Percentiles rank a stretch among this genome's conserved stretches.
Conservation (phyloP, 2,113 vertebrate species). For the Otus sunia region DNA sequence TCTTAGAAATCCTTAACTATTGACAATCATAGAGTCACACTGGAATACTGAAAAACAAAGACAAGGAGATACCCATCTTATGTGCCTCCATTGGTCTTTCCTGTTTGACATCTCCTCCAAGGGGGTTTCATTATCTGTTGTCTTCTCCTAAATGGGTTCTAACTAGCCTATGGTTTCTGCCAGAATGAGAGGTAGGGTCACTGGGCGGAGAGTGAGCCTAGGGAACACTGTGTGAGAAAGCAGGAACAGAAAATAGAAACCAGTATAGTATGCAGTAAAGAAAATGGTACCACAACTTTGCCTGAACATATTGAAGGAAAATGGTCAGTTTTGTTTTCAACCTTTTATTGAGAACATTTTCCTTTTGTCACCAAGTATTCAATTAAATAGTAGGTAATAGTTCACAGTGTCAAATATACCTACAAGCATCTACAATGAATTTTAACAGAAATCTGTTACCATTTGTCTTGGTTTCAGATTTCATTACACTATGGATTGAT, state of each 20-base stretch:
- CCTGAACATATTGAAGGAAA: neutral
- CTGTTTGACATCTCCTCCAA: neutral
- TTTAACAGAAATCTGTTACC: neutral
- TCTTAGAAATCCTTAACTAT: neutral
- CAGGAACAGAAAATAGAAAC: neutral
- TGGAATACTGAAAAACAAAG: neutral
- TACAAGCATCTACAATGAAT: neutral
- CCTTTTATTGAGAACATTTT: neutral
- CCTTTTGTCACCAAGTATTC: neutral
- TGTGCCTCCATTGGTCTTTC: neutral
- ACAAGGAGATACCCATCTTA: neutral
- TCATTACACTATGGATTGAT: neutral
- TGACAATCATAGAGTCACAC: neutral
- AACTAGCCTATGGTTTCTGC: neutral
- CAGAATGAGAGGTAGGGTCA: neutral
- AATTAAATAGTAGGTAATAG: neutral
- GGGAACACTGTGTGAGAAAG: neutral
- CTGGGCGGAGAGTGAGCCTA: neutral
- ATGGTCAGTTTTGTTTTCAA: neutral
- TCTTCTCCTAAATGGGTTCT: neutral
- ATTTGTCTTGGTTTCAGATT: neutral
- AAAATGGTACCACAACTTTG: neutral
- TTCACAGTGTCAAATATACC: neutral
- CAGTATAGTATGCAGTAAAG: rapidly evolving
- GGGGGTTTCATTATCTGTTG: neutral